Evolutionary conservation across 2,797 vertebrate genomes (phyloP).

Genomic region (Coreius guichenoti): DNA sequence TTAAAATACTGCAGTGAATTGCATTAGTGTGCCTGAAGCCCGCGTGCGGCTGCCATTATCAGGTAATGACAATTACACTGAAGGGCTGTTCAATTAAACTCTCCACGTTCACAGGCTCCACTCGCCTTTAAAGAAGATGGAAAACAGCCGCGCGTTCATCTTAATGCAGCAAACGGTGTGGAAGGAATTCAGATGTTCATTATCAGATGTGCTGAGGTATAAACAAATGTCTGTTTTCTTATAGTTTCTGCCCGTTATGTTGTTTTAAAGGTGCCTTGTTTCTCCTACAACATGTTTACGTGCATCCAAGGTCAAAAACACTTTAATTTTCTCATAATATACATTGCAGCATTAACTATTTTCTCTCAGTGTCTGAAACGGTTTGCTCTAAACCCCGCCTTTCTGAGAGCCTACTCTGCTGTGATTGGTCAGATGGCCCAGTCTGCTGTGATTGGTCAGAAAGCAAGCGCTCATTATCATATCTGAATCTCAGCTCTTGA

Average conservation of each 20-base stretch:
- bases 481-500: too few relatives aligned
- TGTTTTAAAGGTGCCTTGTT: background rate
- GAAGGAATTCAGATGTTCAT: background rate
- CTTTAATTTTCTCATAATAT: too few relatives aligned
- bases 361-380: too few relatives aligned
- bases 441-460: too few relatives aligned
- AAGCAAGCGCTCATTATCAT: too few relatives aligned
- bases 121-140: slow-evolving; percentile 38
- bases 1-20: slow-evolving; percentile 68
- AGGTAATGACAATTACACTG: slow-evolving; percentile 71
- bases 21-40: slow-evolving; percentile 72
- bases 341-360: too few relatives aligned
- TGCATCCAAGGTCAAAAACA: background rate
- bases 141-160: slow-evolving; percentile 33
- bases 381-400: too few relatives aligned
- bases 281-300: background rate
- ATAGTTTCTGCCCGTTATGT: background rate
- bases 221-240: background rate
- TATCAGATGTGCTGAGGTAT: background rate
- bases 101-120: slow-evolving; percentile 41
- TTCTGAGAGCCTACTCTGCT: too few relatives aligned
- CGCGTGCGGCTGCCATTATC: slow-evolving; percentile 66
- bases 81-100: slow-evolving; percentile 60
- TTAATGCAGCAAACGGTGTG: background rate
- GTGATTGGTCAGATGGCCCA: too few relatives aligned